phyloP scores from a whole-genome alignment of 1,140 invertebrate genomes.

The Paraescarpia echinospica region DNA sequence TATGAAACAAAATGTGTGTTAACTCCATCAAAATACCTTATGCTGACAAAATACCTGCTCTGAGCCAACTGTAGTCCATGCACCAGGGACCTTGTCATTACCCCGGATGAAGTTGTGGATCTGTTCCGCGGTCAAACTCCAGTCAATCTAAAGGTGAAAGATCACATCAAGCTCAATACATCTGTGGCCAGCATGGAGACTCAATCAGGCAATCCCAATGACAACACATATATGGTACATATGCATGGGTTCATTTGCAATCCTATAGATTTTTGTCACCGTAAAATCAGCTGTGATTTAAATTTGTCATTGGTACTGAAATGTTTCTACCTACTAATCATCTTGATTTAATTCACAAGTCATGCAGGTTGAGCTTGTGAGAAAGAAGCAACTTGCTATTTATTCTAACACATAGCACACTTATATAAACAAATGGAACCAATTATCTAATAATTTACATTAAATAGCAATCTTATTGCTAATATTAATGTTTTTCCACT shows the following conservation, averaged over 20 bases:
- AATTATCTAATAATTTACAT: too few species aligned
- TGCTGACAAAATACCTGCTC: conserved; percentile 33
- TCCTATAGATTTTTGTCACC: too few species aligned
- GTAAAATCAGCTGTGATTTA: neutral
- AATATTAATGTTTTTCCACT: too few species aligned
- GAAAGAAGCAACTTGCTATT: too few species aligned
- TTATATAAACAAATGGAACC: too few species aligned
- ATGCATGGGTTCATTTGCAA: neutral
- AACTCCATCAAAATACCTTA: too few species aligned
- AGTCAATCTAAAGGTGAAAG: conserved; percentile 67
- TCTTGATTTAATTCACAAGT: too few species aligned
- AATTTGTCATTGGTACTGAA: neutral
- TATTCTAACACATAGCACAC: too few species aligned
- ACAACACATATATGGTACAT: neutral
- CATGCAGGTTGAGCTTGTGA: too few species aligned
- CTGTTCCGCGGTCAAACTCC: conserved; percentile 67
- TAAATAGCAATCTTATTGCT: too few species aligned
- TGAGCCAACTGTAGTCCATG: conserved; percentile 73
- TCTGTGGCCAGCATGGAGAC: conserved; percentile 16
- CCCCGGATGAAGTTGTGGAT: conserved; percentile 94
- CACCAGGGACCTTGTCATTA: conserved; percentile 86
- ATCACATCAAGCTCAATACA: neutral
- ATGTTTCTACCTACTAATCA: too few species aligned
- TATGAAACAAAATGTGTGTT: too few species aligned
- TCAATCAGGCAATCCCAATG: neutral